Conservation (phyloP, 2,113 vertebrate genomes). For the Sander lucioperca region DNA sequence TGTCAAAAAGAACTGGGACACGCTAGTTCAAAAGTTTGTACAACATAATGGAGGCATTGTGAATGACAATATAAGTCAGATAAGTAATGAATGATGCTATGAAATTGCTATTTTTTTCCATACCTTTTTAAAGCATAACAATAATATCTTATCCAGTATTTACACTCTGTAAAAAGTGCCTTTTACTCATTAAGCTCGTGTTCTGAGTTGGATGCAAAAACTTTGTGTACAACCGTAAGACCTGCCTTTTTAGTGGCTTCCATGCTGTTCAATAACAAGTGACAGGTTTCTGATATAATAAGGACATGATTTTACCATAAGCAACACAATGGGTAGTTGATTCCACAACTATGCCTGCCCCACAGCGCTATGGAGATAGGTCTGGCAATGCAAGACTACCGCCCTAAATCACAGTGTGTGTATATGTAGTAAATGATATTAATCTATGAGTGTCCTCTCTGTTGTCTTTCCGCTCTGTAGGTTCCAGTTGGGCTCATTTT, state of each 20-base stretch:
- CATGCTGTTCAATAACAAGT: not conserved
- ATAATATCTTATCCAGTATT: not conserved
- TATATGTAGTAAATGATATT: not conserved
- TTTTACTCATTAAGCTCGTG: not conserved
- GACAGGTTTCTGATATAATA: not conserved
- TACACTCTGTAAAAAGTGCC: not conserved
- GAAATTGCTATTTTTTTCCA: not conserved
- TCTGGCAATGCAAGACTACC: not conserved
- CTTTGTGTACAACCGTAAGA: not conserved
- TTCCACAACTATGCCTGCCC: not conserved
- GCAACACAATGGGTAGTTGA: not conserved
- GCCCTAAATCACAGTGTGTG: not conserved
- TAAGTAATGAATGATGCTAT: not conserved
- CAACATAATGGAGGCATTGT: not conserved
- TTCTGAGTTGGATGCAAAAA: not conserved
- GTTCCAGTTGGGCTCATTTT: conserved; percentile 84
- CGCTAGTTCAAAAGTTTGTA: conserved; percentile 82
- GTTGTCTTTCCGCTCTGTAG: conserved; percentile 67
- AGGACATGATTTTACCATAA: not conserved
- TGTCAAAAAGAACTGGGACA: conserved; percentile 84
- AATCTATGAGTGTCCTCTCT: not conserved
- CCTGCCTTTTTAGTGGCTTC: not conserved
- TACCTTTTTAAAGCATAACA: not conserved
- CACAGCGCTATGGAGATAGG: not conserved
- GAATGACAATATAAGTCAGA: not conserved